Evolutionary conservation across 2,113 vertebrate species (phyloP), one percentile per base, ranked within the genome.

Genomic region (Melanocharis versteri): DNA sequence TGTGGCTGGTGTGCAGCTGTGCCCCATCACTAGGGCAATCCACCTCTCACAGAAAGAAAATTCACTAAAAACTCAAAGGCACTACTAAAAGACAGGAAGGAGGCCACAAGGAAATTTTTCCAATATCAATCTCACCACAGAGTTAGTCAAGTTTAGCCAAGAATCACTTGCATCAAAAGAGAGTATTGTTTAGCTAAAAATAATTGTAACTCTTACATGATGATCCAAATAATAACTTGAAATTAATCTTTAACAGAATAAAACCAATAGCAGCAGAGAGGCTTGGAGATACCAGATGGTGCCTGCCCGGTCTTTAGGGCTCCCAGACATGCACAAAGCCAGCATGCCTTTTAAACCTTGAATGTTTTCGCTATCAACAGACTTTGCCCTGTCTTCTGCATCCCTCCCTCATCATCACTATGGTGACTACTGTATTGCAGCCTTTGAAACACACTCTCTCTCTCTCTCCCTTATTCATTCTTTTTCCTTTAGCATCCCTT

Each of bases 391-490:
- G 77, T 69, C n/a, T 92, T 42, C 83, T 91, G 44, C 45, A 81
- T 85, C 57, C 65, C 81, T 86, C 68, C 56, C 89, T 89, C 14
- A 3, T 84, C 73, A 89, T 96, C 91, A 39, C 94, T 97, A 91
- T 96, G 94, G 96, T 87, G 95, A 96, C 93, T 96, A 89, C 76
- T 1, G 8, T 91, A 78, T 51, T 13, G 1, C 83, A 87, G 73
- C 30, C 44, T 86, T 87, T 89, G 50, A 87, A 89, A 91, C 10
- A 14, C 3, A 35, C 77, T 89, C 33, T 56, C 54, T 88, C 78
- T 62, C 77, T 76, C n/a, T 42, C 70, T 9, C 45, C 35, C 35
- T 75, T 82, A 79, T 84, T 96, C 70, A 92, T 84, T 40, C 31
- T 70, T 92, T 78, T 68, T 87, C 27, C 64, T 65, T 87, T 75